Evolutionary conservation across 2,797 vertebrate genomes (phyloP).

Genomic region (Ptychobarbus kaznakovi): DNA sequence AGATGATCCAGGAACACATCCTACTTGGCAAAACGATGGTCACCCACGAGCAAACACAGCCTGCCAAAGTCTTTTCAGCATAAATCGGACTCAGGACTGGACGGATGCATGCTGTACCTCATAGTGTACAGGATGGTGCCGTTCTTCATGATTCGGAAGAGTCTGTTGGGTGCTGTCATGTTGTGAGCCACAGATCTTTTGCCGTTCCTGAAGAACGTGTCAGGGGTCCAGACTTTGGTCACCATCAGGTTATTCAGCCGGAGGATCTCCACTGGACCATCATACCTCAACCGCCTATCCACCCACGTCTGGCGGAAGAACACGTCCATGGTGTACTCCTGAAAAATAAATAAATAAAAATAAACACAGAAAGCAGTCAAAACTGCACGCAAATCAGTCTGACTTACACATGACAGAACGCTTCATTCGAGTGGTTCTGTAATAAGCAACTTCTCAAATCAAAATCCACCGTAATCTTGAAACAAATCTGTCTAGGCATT

Average conservation of each 20-base stretch:
- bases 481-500: not conserved
- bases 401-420: not conserved
- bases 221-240: constrained; percentile 97
- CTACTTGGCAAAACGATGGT: constrained; percentile 6
- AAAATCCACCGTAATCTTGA: not conserved
- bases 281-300: constrained; percentile 91
- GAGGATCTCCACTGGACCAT: constrained; percentile 95
- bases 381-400: not conserved
- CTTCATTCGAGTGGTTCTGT: not conserved
- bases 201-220: constrained; percentile 98
- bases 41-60: constrained; percentile 30
- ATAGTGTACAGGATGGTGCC: constrained; percentile 98
- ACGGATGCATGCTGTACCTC: constrained; percentile 79
- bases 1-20: constrained; percentile 26
- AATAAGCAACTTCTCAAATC: not conserved
- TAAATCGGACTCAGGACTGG: not conserved
- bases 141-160: constrained; percentile 99
- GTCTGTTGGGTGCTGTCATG: constrained; percentile 98
- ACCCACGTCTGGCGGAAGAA: constrained; percentile 99
- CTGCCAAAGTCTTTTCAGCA: constrained; percentile 27
- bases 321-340: constrained; percentile 99
- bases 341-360: not conserved
- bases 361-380: not conserved
- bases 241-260: constrained; percentile 98
- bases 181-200: constrained; percentile 98